phyloP scores from a whole-genome alignment of 2,888 invertebrate genomes.

The Mesoligia furuncula region DNA sequence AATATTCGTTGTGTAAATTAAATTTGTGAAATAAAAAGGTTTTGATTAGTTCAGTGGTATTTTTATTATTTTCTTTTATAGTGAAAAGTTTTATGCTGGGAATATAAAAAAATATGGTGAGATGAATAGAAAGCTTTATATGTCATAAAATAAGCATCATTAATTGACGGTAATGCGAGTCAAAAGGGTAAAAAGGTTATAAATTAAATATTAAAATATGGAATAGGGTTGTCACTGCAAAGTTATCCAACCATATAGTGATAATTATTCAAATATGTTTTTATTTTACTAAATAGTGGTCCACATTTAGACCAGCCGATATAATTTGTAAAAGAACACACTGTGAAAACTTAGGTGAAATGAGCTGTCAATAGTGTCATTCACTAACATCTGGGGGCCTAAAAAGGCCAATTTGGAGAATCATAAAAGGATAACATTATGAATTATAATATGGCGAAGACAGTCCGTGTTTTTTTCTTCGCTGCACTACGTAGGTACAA shows the following conservation, averaged over 20 bases:
- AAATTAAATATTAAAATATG: constrained; percentile 9
- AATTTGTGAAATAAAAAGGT: constrained; percentile 42
- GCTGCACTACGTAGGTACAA: too few relatives aligned
- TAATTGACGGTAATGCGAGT: constrained; percentile 20
- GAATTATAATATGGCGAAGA: too few relatives aligned
- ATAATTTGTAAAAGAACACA: background rate
- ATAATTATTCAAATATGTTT: background rate
- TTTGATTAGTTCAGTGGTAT: constrained; percentile 44
- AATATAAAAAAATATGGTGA: constrained; percentile 22
- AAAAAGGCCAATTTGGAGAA: too few relatives aligned
- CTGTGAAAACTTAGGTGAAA: background rate
- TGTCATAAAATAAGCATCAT: constrained; percentile 36
- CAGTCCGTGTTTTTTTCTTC: too few relatives aligned
- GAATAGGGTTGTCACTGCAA: background rate
- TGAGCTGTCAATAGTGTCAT: background rate
- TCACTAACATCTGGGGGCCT: background rate
- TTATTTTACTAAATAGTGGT: too few relatives aligned
- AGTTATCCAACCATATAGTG: background rate
- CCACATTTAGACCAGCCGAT: too few relatives aligned
- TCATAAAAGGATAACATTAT: too few relatives aligned
- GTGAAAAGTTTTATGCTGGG: constrained; percentile 25
- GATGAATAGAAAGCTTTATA: constrained; percentile 28
- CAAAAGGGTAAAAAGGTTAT: constrained; percentile 31
- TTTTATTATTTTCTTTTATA: constrained; percentile 48
- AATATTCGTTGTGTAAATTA: constrained; percentile 49